These are phyloP conservation scores for Diogma glabrata DNA, from an alignment of 2,888 invertebrate genomes.

Conservation along the genomic window DNA sequence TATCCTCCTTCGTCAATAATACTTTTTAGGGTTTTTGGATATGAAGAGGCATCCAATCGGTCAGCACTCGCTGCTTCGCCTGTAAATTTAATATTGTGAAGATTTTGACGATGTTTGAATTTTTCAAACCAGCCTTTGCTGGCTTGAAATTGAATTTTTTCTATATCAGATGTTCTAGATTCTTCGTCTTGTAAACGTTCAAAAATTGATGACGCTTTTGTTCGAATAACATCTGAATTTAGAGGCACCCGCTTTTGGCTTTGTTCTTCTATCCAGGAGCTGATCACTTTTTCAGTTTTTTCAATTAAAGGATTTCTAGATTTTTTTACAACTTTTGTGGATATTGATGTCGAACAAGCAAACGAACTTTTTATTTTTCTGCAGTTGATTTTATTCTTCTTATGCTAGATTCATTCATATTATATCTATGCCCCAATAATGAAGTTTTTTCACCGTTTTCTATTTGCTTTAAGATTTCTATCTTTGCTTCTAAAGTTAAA, in stretches of 20 bases:
- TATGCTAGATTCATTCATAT: too few relatives aligned
- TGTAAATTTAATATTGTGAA: slow-evolving; percentile 19
- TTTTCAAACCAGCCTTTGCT: slow-evolving; percentile 21
- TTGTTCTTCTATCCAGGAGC: slow-evolving; percentile 20
- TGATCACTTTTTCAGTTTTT: too few relatives aligned
- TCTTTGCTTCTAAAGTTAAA: too few relatives aligned
- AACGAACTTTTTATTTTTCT: too few relatives aligned
- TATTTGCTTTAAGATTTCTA: too few relatives aligned
- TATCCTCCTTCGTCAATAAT: slow-evolving; percentile 18
- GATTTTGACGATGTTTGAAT: slow-evolving; percentile 13
- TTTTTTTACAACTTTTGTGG: too few relatives aligned
- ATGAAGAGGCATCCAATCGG: slow-evolving; percentile 18
- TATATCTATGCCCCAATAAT: too few relatives aligned
- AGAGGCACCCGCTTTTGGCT: slow-evolving; percentile 19
- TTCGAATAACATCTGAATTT: slow-evolving; percentile 20
- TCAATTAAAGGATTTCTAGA: too few relatives aligned
- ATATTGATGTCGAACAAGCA: too few relatives aligned
- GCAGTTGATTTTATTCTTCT: too few relatives aligned
- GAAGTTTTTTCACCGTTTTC: too few relatives aligned
- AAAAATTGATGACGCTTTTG: slow-evolving; percentile 20
- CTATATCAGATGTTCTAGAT: neutral
- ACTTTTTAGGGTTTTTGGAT: slow-evolving; percentile 18
- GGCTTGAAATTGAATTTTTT: slow-evolving; percentile 18
- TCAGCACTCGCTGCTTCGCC: slow-evolving; percentile 21
- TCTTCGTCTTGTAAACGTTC: slow-evolving; percentile 17